Percentiles rank a stretch among this genome's conserved stretches.
phyloP scores from a whole-genome alignment of 2,888 invertebrate species.

The Phlogophora meticulosa region DNA sequence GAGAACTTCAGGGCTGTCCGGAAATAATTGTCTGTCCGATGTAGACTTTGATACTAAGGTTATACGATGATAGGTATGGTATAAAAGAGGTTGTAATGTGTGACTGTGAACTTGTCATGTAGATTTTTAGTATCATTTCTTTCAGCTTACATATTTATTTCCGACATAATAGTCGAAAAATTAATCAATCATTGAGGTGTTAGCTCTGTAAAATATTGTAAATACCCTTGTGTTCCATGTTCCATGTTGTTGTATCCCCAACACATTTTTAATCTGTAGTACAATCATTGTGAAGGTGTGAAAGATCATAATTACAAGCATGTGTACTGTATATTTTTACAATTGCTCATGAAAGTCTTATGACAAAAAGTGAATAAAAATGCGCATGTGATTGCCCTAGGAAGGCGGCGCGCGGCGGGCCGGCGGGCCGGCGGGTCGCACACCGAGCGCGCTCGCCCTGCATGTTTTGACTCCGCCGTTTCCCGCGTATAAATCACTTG shows the following conservation, averaged over 20 bases:
- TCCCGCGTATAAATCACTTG: conserved; percentile 89
- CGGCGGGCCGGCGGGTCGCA: conserved; percentile 64
- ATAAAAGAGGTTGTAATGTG: neutral
- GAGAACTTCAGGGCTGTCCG: conserved; percentile 71
- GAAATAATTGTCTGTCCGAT: neutral
- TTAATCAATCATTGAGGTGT: no score
- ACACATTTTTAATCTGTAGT: conserved; percentile 7
- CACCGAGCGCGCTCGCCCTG: conserved; percentile 73
- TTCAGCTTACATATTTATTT: no score
- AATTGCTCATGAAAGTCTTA: conserved; percentile 35
- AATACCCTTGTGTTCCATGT: no score
- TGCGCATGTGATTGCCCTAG: conserved; percentile 73
- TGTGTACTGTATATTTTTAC: conserved; percentile 21
- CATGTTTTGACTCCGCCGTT: conserved; percentile 88
- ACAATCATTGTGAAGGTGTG: conserved; percentile 31
- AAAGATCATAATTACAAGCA: conserved; percentile 24
- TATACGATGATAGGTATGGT: neutral
- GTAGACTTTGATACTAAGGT: no score
- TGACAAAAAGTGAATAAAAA: conserved; percentile 41
- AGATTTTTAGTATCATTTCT: no score
- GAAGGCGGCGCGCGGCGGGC: conserved; percentile 61
- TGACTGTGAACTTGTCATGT: neutral
- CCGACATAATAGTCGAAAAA: no score
- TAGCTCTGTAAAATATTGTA: no score
- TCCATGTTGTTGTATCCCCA: no score